A percentile compares a stretch with the other conserved stretches of the same genome.
phyloP scores from a whole-genome alignment of 1,140 invertebrate genomes.

The Muscidifurax raptorellus region DNA sequence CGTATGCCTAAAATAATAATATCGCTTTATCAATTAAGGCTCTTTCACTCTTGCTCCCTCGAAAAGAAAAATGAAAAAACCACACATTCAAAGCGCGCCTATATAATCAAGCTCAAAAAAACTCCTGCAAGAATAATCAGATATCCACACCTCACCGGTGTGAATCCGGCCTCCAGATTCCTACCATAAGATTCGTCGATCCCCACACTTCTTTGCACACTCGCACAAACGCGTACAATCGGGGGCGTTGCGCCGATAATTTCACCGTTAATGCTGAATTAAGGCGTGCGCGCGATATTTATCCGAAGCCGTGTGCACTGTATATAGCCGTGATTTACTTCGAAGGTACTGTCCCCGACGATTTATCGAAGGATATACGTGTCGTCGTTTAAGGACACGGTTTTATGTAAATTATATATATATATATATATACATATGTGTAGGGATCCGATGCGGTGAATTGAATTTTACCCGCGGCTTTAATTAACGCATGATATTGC shows the following conservation, averaged over 20 bases:
- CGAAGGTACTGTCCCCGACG: constrained; percentile 3
- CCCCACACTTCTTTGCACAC: not conserved
- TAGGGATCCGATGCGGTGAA: not conserved
- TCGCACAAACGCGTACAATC: constrained; percentile 36
- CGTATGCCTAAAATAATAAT: no score
- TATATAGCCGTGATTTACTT: constrained; percentile 58
- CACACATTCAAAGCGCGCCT: not conserved
- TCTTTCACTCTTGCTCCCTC: not conserved
- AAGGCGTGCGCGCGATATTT: constrained; percentile 59
- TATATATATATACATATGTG: no score
- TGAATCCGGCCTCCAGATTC: not conserved
- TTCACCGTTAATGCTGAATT: constrained; percentile 67
- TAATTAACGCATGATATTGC: not conserved
- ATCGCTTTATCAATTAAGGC: not conserved
- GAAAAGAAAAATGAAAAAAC: not conserved
- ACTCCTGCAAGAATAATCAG: not conserved
- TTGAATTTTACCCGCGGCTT: not conserved
- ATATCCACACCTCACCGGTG: not conserved
- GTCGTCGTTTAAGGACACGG: constrained; percentile 1
- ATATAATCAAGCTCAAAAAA: not conserved
- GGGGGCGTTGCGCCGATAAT: constrained; percentile 57
- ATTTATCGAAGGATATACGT: constrained; percentile 8
- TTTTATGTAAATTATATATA: not conserved
- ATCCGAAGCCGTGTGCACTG: constrained; percentile 53
- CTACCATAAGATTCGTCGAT: not conserved